A percentile compares a stretch with the other conserved stretches of the same genome.
phyloP scores from a whole-genome alignment of 1,140 invertebrate genomes.

The Orchestia grillus region DNA sequence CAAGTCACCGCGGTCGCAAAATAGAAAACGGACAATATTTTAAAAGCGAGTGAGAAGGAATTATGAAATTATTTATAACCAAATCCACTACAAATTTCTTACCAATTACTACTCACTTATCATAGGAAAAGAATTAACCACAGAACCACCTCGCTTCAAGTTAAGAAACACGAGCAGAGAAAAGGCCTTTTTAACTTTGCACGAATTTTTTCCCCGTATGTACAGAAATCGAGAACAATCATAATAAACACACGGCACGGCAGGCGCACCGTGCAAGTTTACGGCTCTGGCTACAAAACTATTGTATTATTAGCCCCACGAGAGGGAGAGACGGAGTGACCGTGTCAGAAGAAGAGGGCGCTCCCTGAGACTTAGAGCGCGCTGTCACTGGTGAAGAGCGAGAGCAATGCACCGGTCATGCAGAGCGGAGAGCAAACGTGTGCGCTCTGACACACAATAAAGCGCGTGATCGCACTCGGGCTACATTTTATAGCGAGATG shows the following conservation, averaged over 20 bases:
- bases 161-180: background rate
- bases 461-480: background rate
- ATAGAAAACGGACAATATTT: background rate
- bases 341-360: background rate
- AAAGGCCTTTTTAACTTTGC: background rate
- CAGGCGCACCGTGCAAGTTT: background rate
- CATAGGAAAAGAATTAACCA: background rate
- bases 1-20: too few species aligned
- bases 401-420: background rate
- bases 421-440: background rate
- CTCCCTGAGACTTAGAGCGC: background rate
- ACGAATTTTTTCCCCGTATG: background rate
- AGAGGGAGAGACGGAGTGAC: background rate
- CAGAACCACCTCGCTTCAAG: background rate
- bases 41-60: background rate
- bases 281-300: background rate
- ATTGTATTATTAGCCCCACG: background rate
- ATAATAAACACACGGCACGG: background rate
- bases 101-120: background rate
- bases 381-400: background rate
- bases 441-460: background rate
- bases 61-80: background rate
- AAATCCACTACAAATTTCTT: background rate
- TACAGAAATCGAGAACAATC: slow-evolving; percentile 1
- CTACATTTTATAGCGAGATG: background rate